phyloP scores from a whole-genome alignment of 2,797 vertebrate genomes.

The Hippopotamyrus pictus region DNA sequence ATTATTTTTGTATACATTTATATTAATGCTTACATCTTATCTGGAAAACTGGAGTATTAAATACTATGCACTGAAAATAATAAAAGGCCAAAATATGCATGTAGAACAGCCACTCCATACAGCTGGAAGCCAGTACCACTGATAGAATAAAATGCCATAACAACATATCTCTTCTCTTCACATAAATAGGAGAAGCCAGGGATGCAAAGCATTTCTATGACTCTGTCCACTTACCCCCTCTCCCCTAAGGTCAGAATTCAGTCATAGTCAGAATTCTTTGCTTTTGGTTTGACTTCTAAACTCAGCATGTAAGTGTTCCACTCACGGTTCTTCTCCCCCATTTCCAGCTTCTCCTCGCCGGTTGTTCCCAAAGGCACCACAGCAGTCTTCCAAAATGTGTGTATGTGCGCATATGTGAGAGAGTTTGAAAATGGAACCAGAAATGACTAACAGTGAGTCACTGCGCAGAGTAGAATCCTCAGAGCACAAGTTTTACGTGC shows the following conservation, averaged over 20 bases:
- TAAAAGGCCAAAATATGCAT: background rate
- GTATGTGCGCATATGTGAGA: constrained; percentile 7
- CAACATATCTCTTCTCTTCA: background rate
- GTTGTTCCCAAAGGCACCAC: constrained; percentile 26
- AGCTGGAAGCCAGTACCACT: background rate
- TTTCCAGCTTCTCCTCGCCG: background rate
- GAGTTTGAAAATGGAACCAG: background rate
- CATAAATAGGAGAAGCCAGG: background rate
- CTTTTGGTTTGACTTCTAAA: constrained; percentile 19
- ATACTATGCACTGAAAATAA: background rate
- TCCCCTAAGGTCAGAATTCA: background rate
- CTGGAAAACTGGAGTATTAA: background rate
- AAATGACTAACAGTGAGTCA: constrained; percentile 6
- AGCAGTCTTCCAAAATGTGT: constrained; percentile 24
- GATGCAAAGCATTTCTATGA: background rate
- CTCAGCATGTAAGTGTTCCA: constrained; percentile 17
- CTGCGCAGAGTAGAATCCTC: background rate
- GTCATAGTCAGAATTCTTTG: constrained; percentile 23
- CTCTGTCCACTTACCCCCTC: background rate
- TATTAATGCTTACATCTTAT: background rate
- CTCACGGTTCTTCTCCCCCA: background rate
- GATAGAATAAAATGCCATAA: background rate
- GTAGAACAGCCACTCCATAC: background rate
- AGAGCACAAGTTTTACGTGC: background rate
- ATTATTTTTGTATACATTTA: background rate